phyloP scores from a whole-genome alignment of 2,888 invertebrate species.

The Leucophenga maculata region DNA sequence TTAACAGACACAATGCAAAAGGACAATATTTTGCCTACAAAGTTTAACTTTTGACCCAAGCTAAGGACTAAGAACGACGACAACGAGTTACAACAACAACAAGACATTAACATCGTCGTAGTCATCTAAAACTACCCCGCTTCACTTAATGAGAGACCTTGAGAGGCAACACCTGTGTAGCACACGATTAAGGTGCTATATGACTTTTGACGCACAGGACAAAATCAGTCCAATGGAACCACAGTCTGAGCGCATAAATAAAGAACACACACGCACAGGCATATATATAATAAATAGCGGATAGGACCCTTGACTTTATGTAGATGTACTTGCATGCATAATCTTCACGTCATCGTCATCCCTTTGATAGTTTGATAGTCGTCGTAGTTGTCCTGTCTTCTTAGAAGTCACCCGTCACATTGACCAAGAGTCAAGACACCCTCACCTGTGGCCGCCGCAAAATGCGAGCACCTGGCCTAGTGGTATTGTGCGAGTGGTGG shows the following conservation, averaged over 20 bases:
- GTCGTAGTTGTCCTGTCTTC: constrained; percentile 2
- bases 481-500: neutral
- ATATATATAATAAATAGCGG: too few species aligned
- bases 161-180: constrained; percentile 62
- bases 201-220: constrained; percentile 51
- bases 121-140: neutral
- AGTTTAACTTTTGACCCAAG: constrained; percentile 62
- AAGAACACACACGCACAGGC: constrained; percentile 13
- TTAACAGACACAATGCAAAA: constrained; percentile 17
- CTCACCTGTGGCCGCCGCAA: constrained; percentile 9
- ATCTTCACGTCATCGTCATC: constrained; percentile 55
- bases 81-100: constrained; percentile 29
- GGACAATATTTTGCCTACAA: constrained; percentile 52
- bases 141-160: constrained; percentile 41
- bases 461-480: constrained; percentile 11
- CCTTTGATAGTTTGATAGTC: constrained; percentile 19
- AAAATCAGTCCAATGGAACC: constrained; percentile 63
- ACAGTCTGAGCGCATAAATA: constrained; percentile 28
- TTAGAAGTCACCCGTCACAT: constrained; percentile 8
- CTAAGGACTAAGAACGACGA: neutral
- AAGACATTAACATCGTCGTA: constrained; percentile 42
- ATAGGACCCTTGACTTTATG: constrained; percentile 36
- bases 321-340: constrained; percentile 58
- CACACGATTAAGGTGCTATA: constrained; percentile 57
- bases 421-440: constrained; percentile 26